phyloP scores from a whole-genome alignment of 2,113 vertebrate genomes.

The Lontra canadensis region DNA sequence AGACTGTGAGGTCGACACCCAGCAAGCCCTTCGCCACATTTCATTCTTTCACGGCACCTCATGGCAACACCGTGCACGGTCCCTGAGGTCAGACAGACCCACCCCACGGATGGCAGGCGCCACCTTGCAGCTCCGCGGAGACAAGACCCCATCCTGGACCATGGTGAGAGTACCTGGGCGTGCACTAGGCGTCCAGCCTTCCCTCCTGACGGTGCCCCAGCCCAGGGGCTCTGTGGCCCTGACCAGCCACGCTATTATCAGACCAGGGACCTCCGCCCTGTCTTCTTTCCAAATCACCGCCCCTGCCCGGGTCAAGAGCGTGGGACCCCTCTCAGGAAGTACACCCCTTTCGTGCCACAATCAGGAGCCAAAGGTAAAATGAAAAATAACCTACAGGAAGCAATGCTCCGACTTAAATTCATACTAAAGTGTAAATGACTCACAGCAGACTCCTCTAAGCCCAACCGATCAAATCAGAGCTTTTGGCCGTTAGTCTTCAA shows the following conservation, averaged over 20 bases:
- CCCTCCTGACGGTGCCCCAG: neutral
- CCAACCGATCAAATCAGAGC: neutral
- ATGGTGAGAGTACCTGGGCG: neutral
- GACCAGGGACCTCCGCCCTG: no score
- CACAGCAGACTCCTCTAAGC: neutral
- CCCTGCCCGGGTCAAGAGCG: neutral
- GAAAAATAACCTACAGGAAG: neutral
- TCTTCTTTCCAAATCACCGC: neutral
- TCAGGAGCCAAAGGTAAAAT: neutral
- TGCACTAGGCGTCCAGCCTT: neutral
- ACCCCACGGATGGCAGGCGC: neutral
- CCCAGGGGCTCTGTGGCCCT: neutral
- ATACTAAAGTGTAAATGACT: neutral
- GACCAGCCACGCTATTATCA: rapidly evolving
- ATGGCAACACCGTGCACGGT: neutral
- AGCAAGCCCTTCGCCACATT: constrained; percentile 47
- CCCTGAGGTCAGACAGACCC: neutral
- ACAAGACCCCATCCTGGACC: neutral
- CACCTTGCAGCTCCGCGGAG: neutral
- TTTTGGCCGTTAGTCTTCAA: neutral
- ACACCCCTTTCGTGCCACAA: neutral
- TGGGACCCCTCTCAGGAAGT: no score
- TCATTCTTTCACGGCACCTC: neutral
- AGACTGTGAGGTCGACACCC: constrained; percentile 33
- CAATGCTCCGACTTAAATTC: neutral